Base-by-base conservation (phyloP, 2,797 vertebrate genomes). In the Gymnodraco acuticeps region DNA sequence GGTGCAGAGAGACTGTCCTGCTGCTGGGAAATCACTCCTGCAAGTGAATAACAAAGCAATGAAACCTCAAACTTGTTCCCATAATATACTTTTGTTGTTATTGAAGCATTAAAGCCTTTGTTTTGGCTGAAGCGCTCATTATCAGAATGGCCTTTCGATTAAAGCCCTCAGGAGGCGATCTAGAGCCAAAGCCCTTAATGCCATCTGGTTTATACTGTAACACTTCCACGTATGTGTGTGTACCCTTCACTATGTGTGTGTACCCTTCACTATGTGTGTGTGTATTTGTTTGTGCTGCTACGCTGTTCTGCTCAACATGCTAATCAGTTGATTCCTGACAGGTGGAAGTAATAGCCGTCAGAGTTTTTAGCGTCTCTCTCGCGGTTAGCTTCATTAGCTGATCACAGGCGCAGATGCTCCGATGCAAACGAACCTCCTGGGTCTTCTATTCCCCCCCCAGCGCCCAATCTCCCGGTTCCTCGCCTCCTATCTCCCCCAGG, bases 321-420 rank as follows among this genome's bases (percentile, higher is more conserved):
- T 88, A 81, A 88, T 88, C 86, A 71, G 63, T 68, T 14, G 51
- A 70, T 67, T 78, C 74, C 80, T 87, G 86, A 82, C 85, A 84
- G 79, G 89, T 88, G 83, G 83, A 83, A 74, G 80, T 74, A 77
- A 87, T 80, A 75, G 78, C 82, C 63, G n/a, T 65, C 70, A 74
- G 77, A 73, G 84, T 69, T 82, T 85, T 83, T 54, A 71, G 60
- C 64, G 3, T 77, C 70, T 80, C 70, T 51, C 42, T 85, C 77
- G 68, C 50, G 19, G 53, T 90, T 87, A 83, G 82, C 84, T 76
- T 87, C 77, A 80, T 88, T 80, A 87, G 73, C 74, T 60, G 79
- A 87, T 89, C 89, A 67, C 53, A 76, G 72, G 64, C 83, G 58
- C 89, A 91, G 87, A 88, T 91, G 88, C 84, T 87, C 63, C 17